Conservation (phyloP, 2,797 vertebrate species). For the Sebastes oblongus region DNA sequence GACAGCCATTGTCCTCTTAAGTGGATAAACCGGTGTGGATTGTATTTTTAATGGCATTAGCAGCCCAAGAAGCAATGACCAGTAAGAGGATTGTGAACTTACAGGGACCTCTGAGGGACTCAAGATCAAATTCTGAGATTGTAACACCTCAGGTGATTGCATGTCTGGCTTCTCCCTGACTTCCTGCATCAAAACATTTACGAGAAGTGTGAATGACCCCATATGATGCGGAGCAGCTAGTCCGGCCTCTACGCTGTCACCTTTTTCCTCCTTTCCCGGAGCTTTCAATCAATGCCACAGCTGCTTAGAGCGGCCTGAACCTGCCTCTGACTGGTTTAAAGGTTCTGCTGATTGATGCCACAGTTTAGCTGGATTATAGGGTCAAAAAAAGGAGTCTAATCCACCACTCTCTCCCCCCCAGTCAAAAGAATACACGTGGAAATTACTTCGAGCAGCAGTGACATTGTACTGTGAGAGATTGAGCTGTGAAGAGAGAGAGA, state of each 20-base stretch:
- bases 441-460: constrained; percentile 33
- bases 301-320: not conserved
- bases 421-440: constrained; percentile 27
- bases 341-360: constrained; percentile 45
- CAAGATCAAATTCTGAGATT: not conserved
- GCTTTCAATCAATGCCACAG: constrained; percentile 39
- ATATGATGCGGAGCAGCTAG: not conserved
- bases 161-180: not conserved
- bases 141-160: constrained; percentile 4
- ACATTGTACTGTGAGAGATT: constrained; percentile 4
- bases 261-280: not conserved
- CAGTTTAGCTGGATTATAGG: constrained; percentile 52
- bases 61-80: constrained; percentile 41
- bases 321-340: constrained; percentile 28
- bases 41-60: constrained; percentile 68
- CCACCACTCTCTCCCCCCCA: constrained; percentile 16
- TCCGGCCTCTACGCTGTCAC: constrained; percentile 4
- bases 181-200: constrained; percentile 16
- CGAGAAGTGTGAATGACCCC: constrained; percentile 7
- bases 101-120: constrained; percentile 24
- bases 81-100: constrained; percentile 70
- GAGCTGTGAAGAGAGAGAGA: not conserved
- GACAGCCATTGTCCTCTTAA: constrained; percentile 60
- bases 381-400: constrained; percentile 40
- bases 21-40: constrained; percentile 63